Base-by-base conservation (phyloP, 2,113 vertebrate genomes). In the Pycnonotus jocosus region DNA sequence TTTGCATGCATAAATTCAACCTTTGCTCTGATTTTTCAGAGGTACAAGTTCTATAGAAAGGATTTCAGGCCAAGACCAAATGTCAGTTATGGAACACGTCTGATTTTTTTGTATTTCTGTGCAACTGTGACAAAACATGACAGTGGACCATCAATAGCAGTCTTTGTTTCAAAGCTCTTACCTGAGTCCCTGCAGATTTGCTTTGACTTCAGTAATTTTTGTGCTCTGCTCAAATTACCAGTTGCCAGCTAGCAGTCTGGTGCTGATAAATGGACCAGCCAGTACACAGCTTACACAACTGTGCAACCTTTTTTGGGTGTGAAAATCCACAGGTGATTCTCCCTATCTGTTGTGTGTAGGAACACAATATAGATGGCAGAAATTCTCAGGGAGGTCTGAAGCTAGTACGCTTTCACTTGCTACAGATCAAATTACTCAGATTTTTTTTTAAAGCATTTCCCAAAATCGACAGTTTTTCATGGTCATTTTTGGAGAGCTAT, bases 281-380 rank as follows among this genome's bases (percentile, higher is more conserved):
- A 11, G 13, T 44, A 28, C 28, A 14, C 25, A 77, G 4, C 3
- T 71, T 37, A 37, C 6, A 42, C 7, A 45, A 6, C 7, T 22
- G 3, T 45, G 12, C 12, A 54, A 54, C 8, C 20, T 42, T 66
- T 18, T 73, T 15, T 47, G 33, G 19, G 4, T 47, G 4, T 53
- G 23, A 28, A 33, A 65, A n/a, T 40, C 30, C 31, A 15, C 18
- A n/a, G 12, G 17, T n/a, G 22, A 53, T 7, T 54, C 6, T 44
- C 24, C 0, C 0, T 73, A 25, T 66, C 38, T 54, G 27, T 7
- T 6, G 0, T 40, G 3, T 58, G 10, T 22, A 73, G 27, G 17
- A 69, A 28, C 30, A 27, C 44, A 78, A 35, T 56, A n/a, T 2
- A 2, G 25, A 23, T 24, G n/a, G 27, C 42, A 78, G 22, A 68